These are phyloP conservation scores for Actenoides lindsayi DNA, from an alignment of 2,113 vertebrate genomes.

Conservation along the genomic window DNA sequence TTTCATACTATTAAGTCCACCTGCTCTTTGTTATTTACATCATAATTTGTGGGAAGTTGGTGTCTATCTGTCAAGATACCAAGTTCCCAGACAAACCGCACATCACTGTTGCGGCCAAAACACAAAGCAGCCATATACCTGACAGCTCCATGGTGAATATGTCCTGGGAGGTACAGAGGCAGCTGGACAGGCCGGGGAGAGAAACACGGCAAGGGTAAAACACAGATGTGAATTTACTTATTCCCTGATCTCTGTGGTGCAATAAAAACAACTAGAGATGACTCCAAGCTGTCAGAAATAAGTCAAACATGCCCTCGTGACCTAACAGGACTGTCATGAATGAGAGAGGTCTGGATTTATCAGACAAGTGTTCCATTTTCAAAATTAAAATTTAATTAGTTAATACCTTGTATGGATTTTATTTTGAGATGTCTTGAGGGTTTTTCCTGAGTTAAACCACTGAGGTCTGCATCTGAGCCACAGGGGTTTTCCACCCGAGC, in stretches of 20 bases:
- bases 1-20: not conserved
- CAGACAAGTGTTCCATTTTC: not conserved
- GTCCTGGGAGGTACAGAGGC: not conserved
- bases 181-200: not conserved
- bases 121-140: not conserved
- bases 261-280: not conserved
- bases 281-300: not conserved
- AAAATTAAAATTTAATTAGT: not conserved
- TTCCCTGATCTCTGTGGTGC: not conserved
- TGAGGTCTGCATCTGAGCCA: not conserved
- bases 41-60: not conserved
- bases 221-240: not conserved
- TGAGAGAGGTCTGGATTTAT: not conserved
- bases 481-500: not conserved
- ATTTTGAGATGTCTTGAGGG: not conserved
- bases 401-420: not conserved
- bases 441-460: not conserved
- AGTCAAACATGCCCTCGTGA: not conserved
- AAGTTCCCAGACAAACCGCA: not conserved
- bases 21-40: not conserved
- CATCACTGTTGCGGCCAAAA: not conserved
- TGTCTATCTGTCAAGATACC: not conserved
- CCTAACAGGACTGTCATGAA: not conserved
- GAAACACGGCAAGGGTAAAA: not conserved
- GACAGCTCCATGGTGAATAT: fast-evolving